Percentiles rank a stretch among this genome's conserved stretches.
Conservation (phyloP, 2,797 vertebrate genomes). For the Oreochromis mossambicus region DNA sequence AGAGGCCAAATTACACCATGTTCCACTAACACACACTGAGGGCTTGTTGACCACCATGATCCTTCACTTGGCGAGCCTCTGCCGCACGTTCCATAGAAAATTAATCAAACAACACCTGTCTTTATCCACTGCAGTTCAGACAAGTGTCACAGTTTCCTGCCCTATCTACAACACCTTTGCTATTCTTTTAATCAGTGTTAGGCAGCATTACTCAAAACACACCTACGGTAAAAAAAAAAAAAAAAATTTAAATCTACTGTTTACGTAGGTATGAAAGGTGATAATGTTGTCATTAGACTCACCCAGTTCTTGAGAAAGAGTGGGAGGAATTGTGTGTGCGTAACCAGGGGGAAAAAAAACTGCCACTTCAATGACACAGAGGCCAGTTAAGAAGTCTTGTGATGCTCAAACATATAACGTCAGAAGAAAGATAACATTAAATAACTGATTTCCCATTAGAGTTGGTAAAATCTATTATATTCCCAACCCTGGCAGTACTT, state of each 20-base stretch:
- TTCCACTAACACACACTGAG: slow-evolving; percentile 40
- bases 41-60: slow-evolving; percentile 8
- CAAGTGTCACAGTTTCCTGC: background rate
- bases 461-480: background rate
- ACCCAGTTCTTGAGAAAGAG: background rate
- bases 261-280: background rate
- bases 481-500: background rate
- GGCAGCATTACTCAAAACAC: slow-evolving; percentile 10
- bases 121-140: background rate
- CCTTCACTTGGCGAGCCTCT: background rate
- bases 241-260: background rate
- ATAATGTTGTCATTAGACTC: background rate
- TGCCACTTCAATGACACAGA: background rate
- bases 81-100: background rate
- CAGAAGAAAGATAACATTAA: background rate
- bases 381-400: background rate
- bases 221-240: background rate
- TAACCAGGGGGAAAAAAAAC: background rate
- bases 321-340: background rate
- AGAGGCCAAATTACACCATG: slow-evolving; percentile 44
- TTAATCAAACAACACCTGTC: background rate
- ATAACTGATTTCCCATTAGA: background rate
- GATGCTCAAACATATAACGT: background rate
- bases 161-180: background rate
- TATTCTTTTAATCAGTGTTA: background rate